These are phyloP conservation scores for Pardosa pseudoannulata DNA, from an alignment of 2,888 invertebrate species.

Conservation along the genomic window DNA sequence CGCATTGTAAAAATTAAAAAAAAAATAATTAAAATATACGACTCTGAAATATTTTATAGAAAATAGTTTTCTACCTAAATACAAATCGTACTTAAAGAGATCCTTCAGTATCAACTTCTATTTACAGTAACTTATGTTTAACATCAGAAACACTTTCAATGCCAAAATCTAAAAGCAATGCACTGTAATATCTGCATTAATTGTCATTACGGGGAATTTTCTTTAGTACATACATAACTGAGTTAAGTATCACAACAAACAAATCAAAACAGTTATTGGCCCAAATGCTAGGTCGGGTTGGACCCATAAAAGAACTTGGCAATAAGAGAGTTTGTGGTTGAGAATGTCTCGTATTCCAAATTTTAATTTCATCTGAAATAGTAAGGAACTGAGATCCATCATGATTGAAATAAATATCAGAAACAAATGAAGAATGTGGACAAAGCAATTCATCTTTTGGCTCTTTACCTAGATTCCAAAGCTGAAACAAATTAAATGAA, in stretches of 20 bases:
- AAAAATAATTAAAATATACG: no score
- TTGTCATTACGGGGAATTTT: not conserved
- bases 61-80: no score
- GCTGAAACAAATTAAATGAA: not conserved
- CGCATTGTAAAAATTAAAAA: no score
- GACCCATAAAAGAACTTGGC: conserved; percentile 45
- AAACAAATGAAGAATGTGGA: not conserved
- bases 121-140: no score
- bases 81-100: no score
- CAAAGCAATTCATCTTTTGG: not conserved
- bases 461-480: not conserved
- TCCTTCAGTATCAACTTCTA: no score
- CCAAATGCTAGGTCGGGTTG: conserved; percentile 35
- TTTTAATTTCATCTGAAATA: conserved; percentile 35
- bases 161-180: no score
- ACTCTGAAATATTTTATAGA: no score
- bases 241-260: conserved; percentile 33
- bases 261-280: conserved; percentile 30
- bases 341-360: conserved; percentile 4
- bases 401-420: conserved; percentile 5
- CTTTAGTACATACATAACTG: conserved; percentile 42
- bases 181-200: no score
- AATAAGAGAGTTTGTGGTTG: conserved; percentile 33
- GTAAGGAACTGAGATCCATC: conserved; percentile 29
- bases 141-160: no score